Base-by-base conservation (phyloP, 1,140 invertebrate species). In the Brachystomella parvula region DNA sequence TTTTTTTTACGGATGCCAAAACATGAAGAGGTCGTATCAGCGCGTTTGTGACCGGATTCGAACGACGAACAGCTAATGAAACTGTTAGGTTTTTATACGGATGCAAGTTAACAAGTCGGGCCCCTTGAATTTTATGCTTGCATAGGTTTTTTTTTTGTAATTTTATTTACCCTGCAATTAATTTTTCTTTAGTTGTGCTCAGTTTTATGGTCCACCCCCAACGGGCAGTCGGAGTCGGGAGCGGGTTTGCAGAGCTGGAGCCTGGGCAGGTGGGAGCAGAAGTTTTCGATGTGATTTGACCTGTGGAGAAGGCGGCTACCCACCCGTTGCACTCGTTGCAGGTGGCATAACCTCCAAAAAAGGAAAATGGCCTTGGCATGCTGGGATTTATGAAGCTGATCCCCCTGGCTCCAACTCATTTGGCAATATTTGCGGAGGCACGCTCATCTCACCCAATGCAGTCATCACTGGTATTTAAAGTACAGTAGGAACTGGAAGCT, bases 311-410 rank as follows among this genome's bases (percentile, higher is more conserved):
- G 63, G 64, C 24, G 66, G 69, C 0, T 44, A 31, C 19, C 26
- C 39, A 17, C 61, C 60, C 3, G 24, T 29, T 1, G 39, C 29
- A 12, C 63, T 62, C 15, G 44, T 70, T 26, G 58, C 63, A 1
- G 68, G 68, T 26, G 65, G 68, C 24, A 29, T 0, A 26, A 24
- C 57, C 0, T 66, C 69, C 0, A 9, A 47, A n/a, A 68, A 62
- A 44, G 69, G 69, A 1, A 71, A 67, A 61, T 71, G 69, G 69
- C 69, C 69, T 0, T 71, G 65, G 65, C 64, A 71, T 63, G 69
- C 47, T 35, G 69, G 69, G 29, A 31, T 71, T 0, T 71, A 71
- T 28, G 65, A 71, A 32, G 47, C 6, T 0, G 63, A 71, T 26
- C 57, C 61, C 1, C 66, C 49, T 3, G 69, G 65, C 15, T 53